phyloP scores from a whole-genome alignment of 2,888 invertebrate genomes.

The Epiperipatus broadwayi region DNA sequence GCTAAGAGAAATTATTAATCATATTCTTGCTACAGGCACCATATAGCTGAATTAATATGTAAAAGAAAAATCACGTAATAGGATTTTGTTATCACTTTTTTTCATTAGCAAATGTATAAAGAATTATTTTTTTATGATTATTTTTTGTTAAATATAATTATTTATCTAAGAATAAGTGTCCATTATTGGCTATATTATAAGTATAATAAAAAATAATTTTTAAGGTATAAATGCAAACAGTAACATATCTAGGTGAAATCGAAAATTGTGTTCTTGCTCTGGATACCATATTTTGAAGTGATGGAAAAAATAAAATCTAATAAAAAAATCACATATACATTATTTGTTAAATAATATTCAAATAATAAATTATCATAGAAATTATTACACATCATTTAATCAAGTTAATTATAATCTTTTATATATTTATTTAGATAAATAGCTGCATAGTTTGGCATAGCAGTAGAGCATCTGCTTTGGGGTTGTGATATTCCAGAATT shows the following conservation, averaged over 20 bases:
- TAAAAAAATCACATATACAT: constrained; percentile 4
- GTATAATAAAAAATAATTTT: constrained; percentile 1
- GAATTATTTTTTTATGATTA: constrained; percentile 9
- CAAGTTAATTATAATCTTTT: not conserved
- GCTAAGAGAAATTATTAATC: no score
- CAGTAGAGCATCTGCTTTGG: no score
- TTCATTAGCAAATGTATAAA: constrained; percentile 4
- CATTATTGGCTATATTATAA: constrained; percentile 3
- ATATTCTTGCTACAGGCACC: no score
- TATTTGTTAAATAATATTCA: not conserved
- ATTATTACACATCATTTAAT: constrained; percentile 1
- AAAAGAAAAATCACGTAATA: no score
- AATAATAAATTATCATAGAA: not conserved
- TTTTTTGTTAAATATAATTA: not conserved
- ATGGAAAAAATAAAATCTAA: not conserved
- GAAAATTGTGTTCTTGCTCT: not conserved
- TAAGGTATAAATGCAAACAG: constrained; percentile 1
- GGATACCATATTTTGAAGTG: not conserved
- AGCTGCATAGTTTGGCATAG: no score
- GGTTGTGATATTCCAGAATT: no score
- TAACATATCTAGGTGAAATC: not conserved
- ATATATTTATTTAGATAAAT: no score
- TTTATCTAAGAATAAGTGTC: constrained; percentile 5
- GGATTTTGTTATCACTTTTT: not conserved
- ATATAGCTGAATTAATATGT: no score